A percentile compares a stretch with the other conserved stretches of the same genome.
Evolutionary conservation across 1,140 invertebrate species (phyloP).

Genomic region (Brachionus rubens): DNA sequence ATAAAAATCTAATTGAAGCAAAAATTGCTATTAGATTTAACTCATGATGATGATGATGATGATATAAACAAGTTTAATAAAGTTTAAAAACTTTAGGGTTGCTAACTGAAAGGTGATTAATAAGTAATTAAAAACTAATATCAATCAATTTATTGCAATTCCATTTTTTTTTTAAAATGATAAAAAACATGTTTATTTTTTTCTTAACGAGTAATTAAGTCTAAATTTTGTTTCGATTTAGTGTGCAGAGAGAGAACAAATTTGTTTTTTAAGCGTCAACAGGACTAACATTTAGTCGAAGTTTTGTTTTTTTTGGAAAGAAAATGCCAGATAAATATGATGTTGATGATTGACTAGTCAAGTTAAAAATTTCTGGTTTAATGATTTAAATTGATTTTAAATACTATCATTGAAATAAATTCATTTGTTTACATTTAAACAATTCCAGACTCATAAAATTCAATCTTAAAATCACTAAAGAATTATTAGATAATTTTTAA

Average conservation of each 20-base stretch:
- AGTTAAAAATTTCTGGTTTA: too few species aligned
- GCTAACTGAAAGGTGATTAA: constrained; percentile 36
- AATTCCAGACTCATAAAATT: too few species aligned
- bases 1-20: constrained; percentile 41
- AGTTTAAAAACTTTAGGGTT: constrained; percentile 11
- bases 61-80: constrained; percentile 39
- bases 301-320: too few species aligned
- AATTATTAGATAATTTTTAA: too few species aligned
- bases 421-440: constrained; percentile 14
- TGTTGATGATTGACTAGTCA: background rate
- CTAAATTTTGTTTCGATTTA: background rate
- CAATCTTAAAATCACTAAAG: too few species aligned
- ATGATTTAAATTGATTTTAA: constrained; percentile 17
- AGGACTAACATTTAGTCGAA: background rate
- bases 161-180: background rate
- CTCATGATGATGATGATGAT: too few species aligned
- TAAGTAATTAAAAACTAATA: constrained; percentile 30
- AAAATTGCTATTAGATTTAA: constrained; percentile 31
- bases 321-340: constrained; percentile 27
- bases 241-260: too few species aligned
- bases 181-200: background rate
- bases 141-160: background rate
- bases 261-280: constrained; percentile 11
- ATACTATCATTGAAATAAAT: background rate
- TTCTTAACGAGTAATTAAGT: constrained; percentile 37